Evolutionary conservation across 2,797 vertebrate genomes (phyloP), one percentile per base, ranked within the genome.

Genomic region (Lateolabrax maculatus): DNA sequence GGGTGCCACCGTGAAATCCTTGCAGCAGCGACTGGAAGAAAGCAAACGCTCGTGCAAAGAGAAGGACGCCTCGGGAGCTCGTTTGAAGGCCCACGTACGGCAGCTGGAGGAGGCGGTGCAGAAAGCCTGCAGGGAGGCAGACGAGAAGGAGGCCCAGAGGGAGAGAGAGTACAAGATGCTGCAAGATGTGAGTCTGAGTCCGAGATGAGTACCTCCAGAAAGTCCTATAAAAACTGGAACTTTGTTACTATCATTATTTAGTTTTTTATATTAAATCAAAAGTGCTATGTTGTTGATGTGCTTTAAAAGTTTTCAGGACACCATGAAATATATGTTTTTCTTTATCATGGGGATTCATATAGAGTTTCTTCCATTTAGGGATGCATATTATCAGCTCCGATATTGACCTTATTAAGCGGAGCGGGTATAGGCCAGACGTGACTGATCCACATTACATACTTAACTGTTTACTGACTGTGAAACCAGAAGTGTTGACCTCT

Each of bases 131-230:
- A 96, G 92, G 75, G 94, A 97, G 21, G 94, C 96, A 0, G 96
- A 97, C 23, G 96, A 97, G 56, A 97, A 95, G 90, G 97, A 98
- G 64, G 92, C 94, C 0, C 92, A 91, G 77, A 93, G 96, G 4
- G 96, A 96, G 84, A 94, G 96, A n/a, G 97, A 99, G 90, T 96
- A 95, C 92, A 97, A 95, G 88, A 98, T 97, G 96, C 97, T 98
- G 90, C 97, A 98, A 80, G 96, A 99, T 6, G 98, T 99, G 90
- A 97, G 98, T 94, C 41, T 61, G 31, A 34, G 31, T 3, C 31
- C 6, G 31, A 34, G 31, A 34, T 34, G 6, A 34, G 31, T 6
- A 34, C 31, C 31, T 34, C 31, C 31, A 34, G 31, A 34, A 34
- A 34, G 6, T 34, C 31, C 31, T 34, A 11, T 23, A 6, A 55